Evolutionary conservation across 23 tunicate species (phyloP).

Genomic region (Diplosoma virens): DNA sequence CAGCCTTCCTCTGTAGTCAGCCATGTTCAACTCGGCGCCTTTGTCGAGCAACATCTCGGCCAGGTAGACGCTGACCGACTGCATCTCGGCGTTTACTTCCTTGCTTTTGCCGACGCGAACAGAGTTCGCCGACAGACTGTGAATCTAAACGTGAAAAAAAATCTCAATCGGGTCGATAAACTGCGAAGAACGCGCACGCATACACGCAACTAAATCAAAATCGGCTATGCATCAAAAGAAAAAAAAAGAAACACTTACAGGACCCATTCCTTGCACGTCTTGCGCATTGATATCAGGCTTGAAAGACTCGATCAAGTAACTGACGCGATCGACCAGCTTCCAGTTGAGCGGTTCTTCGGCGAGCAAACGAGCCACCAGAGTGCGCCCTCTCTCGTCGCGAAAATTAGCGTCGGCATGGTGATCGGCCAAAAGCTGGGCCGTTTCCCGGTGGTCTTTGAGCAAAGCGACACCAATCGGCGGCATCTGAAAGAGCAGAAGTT

Average conservation of each 20-base stretch:
- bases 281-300: constrained; percentile 87
- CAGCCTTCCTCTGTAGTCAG: constrained; percentile 82
- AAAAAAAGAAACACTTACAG: constrained; percentile 46
- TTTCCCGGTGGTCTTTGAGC: constrained; percentile 85
- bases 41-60: constrained; percentile 74
- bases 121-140: constrained; percentile 69
- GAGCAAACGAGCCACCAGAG: constrained; percentile 80
- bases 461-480: constrained; percentile 97
- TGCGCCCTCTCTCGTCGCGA: constrained; percentile 90
- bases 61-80: constrained; percentile 61
- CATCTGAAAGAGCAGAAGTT: constrained; percentile 45
- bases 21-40: constrained; percentile 87
- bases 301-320: constrained; percentile 51
- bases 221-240: neutral
- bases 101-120: constrained; percentile 38
- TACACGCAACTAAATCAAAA: neutral
- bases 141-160: constrained; percentile 49
- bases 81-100: constrained; percentile 42
- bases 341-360: constrained; percentile 82
- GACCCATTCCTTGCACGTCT: constrained; percentile 89
- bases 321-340: constrained; percentile 69
- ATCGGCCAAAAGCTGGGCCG: constrained; percentile 72
- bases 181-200: neutral
- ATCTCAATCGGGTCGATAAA: neutral
- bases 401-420: constrained; percentile 88